Evolutionary conservation across 2,113 vertebrate genomes (phyloP), one percentile per base, ranked within the genome.

Genomic region (Merops nubicus): DNA sequence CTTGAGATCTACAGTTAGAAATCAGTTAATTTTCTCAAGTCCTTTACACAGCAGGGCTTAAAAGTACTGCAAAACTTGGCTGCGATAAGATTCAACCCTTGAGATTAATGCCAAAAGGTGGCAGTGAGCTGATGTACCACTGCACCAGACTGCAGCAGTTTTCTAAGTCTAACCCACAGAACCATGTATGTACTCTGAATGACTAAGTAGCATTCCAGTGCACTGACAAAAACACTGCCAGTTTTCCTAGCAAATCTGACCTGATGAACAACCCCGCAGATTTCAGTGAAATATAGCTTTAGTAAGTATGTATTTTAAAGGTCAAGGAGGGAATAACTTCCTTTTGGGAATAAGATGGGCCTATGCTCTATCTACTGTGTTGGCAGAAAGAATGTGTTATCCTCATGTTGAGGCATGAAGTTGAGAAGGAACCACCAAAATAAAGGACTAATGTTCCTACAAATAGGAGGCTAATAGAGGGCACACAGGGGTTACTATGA

Each of bases 131-230:
- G 83, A 73, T 81, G 83, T 84, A 80, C 92, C 69, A 91, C 82
- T 95, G 95, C 91, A 96, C 72, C 94, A 93, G 33, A 88, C 75
- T 95, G 97, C 96, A 97, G 96, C 89, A 95, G 33, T 95, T 95
- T 78, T 73, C 83, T 59, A 22, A 19, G 85, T 56, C 86, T 82
- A 85, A 93, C 69, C 88, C 94, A 51, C 48, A 72, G 91, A 90
- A 77, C 34, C 89, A 67, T 3, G 54, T 1, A 94, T 48, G 87
- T 82, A 36, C 75, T 42, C 73, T 3, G 93, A 95, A 97, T 96
- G 51, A 93, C 8, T 91, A 97, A 96, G 28, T 5, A 95, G 85
- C 72, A 53, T 68, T 67, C 65, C 34, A 76, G 29, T 1, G 1
- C 63, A 47, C 29, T 62, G 59, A 70, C 68, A 90, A 57, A 96